A percentile compares a stretch with the other conserved stretches of the same genome.
Evolutionary conservation across 2,888 invertebrate genomes (phyloP).

Genomic region (Sceliomorpha sp.): DNA sequence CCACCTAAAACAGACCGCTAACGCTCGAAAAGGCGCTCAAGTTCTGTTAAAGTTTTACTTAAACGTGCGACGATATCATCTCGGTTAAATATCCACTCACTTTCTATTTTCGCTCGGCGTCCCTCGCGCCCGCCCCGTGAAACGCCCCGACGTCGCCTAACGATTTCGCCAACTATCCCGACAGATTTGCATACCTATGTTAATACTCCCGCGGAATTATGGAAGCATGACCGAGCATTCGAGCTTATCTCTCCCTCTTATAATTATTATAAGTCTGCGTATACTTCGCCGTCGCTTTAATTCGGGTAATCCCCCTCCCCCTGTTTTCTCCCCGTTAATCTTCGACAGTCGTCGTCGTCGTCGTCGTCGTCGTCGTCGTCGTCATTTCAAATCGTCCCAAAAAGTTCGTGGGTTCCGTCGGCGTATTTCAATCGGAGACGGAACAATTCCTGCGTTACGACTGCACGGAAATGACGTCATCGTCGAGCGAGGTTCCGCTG

Average conservation of each 20-base stretch:
- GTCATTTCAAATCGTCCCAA: constrained; percentile 49
- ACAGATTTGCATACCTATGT: constrained; percentile 63
- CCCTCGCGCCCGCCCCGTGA: constrained; percentile 12
- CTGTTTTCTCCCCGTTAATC: constrained; percentile 49
- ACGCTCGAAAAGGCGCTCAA: constrained; percentile 66
- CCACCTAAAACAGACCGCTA: constrained; percentile 61
- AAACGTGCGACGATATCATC: constrained; percentile 69
- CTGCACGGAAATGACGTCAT: constrained; percentile 16
- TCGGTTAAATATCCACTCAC: constrained; percentile 67
- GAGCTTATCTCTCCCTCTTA: constrained; percentile 58
- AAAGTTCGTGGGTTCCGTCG: constrained; percentile 36
- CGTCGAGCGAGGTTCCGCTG: too few relatives aligned
- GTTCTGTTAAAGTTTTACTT: constrained; percentile 69
- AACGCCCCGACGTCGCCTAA: constrained; percentile 32
- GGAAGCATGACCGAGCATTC: constrained; percentile 58
- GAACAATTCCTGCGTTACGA: constrained; percentile 23
- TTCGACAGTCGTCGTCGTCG: constrained; percentile 50
- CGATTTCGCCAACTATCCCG: constrained; percentile 54
- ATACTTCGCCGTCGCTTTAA: constrained; percentile 55
- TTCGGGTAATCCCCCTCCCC: constrained; percentile 49
- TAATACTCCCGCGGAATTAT: constrained; percentile 58
- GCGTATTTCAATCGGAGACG: constrained; percentile 25
- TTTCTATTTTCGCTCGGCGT: constrained; percentile 59
- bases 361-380: too few relatives aligned
- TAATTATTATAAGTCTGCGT: constrained; percentile 60